Conservation (phyloP, 1,140 invertebrate genomes). For the Zelostemma sp. region DNA sequence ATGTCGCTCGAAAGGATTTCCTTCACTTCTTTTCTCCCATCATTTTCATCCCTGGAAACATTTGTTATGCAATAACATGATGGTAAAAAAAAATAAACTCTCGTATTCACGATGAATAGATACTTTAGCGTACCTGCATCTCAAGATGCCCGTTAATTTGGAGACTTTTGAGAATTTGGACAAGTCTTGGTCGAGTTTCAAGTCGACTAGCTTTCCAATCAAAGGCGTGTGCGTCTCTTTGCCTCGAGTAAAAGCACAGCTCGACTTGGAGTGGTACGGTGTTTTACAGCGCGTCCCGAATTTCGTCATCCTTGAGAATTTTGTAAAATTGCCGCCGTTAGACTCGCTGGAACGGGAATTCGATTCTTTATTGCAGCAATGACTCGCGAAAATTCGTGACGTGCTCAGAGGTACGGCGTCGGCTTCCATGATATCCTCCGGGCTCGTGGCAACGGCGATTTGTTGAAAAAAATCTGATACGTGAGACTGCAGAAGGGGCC, state of each 20-base stretch:
- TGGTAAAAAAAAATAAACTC: too few relatives aligned
- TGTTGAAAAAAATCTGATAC: constrained; percentile 72
- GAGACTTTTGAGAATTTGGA: too few relatives aligned
- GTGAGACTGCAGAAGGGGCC: constrained; percentile 57
- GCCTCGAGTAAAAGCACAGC: constrained; percentile 40
- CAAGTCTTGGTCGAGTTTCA: constrained; percentile 62
- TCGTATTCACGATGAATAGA: too few relatives aligned
- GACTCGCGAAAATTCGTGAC: not conserved
- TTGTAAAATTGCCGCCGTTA: constrained; percentile 46
- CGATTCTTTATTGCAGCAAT: too few relatives aligned
- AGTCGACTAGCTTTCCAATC: constrained; percentile 54
- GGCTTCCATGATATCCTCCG: constrained; percentile 68
- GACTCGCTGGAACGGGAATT: constrained; percentile 46
- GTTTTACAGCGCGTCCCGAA: constrained; percentile 58
- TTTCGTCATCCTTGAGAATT: constrained; percentile 61
- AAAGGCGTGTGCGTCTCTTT: constrained; percentile 58
- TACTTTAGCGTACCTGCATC: too few relatives aligned
- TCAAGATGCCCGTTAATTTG: too few relatives aligned
- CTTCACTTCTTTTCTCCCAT: too few relatives aligned
- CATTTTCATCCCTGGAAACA: too few relatives aligned
- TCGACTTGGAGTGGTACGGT: constrained; percentile 56
- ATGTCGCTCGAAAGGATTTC: constrained; percentile 59
- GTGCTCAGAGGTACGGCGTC: constrained; percentile 56
- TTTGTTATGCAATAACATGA: too few relatives aligned
- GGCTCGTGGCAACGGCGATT: constrained; percentile 69